Base-by-base conservation (phyloP, 2,888 invertebrate species). In the Brachyptera putata region DNA sequence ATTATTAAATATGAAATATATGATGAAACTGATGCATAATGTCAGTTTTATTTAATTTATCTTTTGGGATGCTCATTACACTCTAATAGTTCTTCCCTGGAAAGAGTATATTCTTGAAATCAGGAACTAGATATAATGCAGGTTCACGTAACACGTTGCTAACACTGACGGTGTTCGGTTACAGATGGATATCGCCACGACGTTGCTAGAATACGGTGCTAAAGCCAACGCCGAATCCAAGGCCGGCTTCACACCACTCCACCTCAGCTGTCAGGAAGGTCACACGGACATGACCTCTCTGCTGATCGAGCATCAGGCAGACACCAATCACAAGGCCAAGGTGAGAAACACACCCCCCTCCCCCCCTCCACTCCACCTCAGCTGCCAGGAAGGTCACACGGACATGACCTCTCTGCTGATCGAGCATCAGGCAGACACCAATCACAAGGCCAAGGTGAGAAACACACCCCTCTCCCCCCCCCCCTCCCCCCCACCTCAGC, bases 401-500 rank as follows among this genome's bases (percentile, higher is more conserved):
- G 96, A 95, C 13, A 92, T 92, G 64, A 90, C 93, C 37, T 80
- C 99, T 58, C 78, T 99, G 66, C 94, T 96, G 77, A 94, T 92
- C 74, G 91, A 92, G 67, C 95, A 95, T 18, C 88, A 93, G 69
- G 87, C 94, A 0, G 87, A 92, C 69, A 91, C 95, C 1, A 95
- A 95, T 74, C 95, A 94, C 1, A 92, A 92, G 74, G 92, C 95
- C 25, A 97, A 97, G n/a, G n/a, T n/a, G n/a, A n/a, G n/a, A n/a
- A n/a, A n/a, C n/a, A n/a, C n/a, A n/a, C n/a, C n/a, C n/a, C n/a
- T n/a, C n/a, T n/a, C n/a, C n/a, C n/a, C n/a, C n/a, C 0, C 98
- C 97, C 77, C 92, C 94, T 2, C 94, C 96, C n/a, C 71, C 91
- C 43, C 98, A 99, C 78, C 83, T 99, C 75, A 94, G 95, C 60